Conservation (phyloP, 2,113 vertebrate genomes). For the Ceuthmochares aereus region DNA sequence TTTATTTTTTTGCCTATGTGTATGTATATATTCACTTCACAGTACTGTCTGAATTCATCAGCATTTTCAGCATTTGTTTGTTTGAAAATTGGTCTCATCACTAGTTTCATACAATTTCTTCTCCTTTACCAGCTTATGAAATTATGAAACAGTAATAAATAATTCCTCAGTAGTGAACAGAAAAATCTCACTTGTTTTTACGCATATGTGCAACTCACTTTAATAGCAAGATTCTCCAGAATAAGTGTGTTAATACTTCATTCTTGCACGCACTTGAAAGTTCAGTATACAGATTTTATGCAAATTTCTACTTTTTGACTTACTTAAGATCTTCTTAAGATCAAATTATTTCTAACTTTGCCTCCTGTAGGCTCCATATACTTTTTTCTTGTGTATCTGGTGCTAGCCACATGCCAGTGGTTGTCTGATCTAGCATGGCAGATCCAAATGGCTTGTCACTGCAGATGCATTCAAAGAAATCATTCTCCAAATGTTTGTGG, state of each 20-base stretch:
- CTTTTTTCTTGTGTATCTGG: not conserved
- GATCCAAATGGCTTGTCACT: not conserved
- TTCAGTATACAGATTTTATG: not conserved
- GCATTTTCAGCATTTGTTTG: not conserved
- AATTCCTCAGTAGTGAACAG: not conserved
- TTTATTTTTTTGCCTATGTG: not conserved
- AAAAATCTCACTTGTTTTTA: not conserved
- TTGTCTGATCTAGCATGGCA: not conserved
- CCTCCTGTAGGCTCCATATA: not conserved
- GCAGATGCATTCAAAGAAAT: not conserved
- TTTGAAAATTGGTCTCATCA: not conserved
- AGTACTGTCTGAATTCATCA: not conserved
- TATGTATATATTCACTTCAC: not conserved
- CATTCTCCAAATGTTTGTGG: not conserved
- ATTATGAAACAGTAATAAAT: not conserved
- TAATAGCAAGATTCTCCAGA: not conserved
- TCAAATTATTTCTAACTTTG: not conserved
- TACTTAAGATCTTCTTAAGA: not conserved
- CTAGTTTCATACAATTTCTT: not conserved
- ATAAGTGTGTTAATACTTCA: not conserved
- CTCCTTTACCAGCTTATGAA: not conserved
- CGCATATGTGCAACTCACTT: not conserved
- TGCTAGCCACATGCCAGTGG: accelerated
- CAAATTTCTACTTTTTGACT: not conserved
- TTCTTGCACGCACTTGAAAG: not conserved